phyloP scores from a whole-genome alignment of 2,113 vertebrate genomes.

The Cyanoliseus patagonus region DNA sequence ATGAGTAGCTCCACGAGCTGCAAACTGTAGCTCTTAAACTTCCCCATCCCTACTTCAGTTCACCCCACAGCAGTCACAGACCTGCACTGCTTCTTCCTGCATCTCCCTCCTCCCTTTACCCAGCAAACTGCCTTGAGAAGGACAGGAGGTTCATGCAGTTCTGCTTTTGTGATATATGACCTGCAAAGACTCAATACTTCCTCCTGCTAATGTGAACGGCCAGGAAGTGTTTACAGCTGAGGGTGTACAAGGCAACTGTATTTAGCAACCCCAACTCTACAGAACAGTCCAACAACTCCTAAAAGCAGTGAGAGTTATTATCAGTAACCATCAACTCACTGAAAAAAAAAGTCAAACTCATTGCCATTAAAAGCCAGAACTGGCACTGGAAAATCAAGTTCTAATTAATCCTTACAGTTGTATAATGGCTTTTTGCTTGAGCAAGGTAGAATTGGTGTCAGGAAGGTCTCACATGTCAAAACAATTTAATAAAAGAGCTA shows the following conservation, averaged over 20 bases:
- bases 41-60: background rate
- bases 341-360: background rate
- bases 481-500: background rate
- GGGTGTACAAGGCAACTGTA: background rate
- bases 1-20: background rate
- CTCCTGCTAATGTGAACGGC: background rate
- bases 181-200: background rate
- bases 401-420: background rate
- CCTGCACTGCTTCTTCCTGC: background rate
- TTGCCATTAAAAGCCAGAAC: background rate
- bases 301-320: background rate
- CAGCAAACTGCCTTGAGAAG: background rate
- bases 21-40: background rate
- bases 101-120: background rate
- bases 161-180: background rate
- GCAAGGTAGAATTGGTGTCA: background rate
- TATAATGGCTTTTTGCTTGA: background rate
- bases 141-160: background rate
- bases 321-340: background rate
- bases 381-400: background rate
- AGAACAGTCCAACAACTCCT: background rate
- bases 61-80: background rate
- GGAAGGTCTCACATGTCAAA: background rate
- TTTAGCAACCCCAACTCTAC: background rate
- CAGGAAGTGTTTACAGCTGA: background rate